A percentile compares a stretch with the other conserved stretches of the same genome.
phyloP scores from a whole-genome alignment of 1,140 invertebrate species.

The Pristionchus pacificus region DNA sequence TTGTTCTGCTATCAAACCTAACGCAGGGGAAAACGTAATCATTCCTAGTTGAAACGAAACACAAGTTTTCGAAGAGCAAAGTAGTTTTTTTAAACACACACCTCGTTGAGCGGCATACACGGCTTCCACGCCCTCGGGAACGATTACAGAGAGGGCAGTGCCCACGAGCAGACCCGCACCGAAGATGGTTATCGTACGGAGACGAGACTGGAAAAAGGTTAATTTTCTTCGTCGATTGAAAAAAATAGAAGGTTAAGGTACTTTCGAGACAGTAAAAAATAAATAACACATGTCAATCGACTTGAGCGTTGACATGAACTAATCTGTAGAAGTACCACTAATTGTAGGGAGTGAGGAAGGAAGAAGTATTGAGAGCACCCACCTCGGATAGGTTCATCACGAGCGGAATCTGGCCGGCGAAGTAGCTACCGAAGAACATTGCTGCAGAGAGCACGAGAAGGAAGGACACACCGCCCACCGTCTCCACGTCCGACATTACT shows the following conservation, averaged over 20 bases:
- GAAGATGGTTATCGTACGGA: conserved; percentile 85
- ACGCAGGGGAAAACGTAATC: too few relatives aligned
- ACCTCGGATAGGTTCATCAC: conserved; percentile 90
- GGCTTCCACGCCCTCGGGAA: conserved; percentile 91
- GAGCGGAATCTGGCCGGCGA: conserved; percentile 85
- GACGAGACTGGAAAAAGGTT: conserved; percentile 73
- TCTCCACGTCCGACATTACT: background rate
- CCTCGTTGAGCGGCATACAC: conserved; percentile 63
- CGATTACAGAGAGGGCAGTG: conserved; percentile 92
- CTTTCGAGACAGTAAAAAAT: too few relatives aligned
- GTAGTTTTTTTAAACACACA: conserved; percentile 22
- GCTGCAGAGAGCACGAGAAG: conserved; percentile 59
- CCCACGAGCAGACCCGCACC: conserved; percentile 95
- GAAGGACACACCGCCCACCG: background rate
- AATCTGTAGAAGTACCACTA: background rate
- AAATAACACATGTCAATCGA: conserved; percentile 15
- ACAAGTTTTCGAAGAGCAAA: too few relatives aligned
- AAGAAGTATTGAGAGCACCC: conserved; percentile 49
- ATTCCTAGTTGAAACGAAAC: too few relatives aligned
- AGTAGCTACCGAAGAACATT: conserved; percentile 89
- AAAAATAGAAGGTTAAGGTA: too few relatives aligned
- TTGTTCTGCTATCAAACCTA: too few relatives aligned
- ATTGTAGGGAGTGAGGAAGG: background rate
- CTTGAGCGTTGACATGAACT: conserved; percentile 6
- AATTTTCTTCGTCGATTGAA: too few relatives aligned